Conservation (phyloP, 2,113 vertebrate species). For the Acinonyx jubatus region DNA sequence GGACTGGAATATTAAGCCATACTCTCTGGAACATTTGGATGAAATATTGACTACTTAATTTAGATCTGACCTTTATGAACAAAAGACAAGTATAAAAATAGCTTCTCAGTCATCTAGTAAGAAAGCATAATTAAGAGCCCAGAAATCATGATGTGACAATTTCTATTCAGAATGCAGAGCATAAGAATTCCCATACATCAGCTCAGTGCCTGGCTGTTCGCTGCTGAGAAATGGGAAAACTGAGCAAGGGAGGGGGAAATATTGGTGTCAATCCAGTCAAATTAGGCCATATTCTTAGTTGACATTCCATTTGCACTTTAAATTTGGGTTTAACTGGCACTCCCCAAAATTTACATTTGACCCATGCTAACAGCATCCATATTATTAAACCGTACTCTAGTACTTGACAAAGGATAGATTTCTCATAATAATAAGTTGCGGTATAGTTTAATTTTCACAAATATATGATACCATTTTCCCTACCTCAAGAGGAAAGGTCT, state of each 20-base stretch:
- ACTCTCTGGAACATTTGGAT: not conserved
- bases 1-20: not conserved
- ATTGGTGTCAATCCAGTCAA: not conserved
- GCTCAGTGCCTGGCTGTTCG: not conserved
- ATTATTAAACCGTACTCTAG: not conserved
- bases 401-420: not conserved
- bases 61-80: conserved; percentile 48
- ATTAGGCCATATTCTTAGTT: not conserved
- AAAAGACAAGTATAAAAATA: conserved; percentile 50
- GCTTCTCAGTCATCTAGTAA: conserved; percentile 19
- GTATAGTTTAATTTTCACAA: conserved; percentile 19
- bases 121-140: conserved; percentile 48
- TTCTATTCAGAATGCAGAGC: conserved; percentile 25
- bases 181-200: not conserved
- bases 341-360: not conserved
- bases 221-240: conserved; percentile 1
- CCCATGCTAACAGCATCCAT: not conserved
- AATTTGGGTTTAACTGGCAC: not conserved
- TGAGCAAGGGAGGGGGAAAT: not conserved
- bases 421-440: not conserved
- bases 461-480: not conserved
- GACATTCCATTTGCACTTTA: not conserved
- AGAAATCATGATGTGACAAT: conserved; percentile 19
- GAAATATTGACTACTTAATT: conserved; percentile 34
- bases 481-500: not conserved